These are phyloP conservation scores for Trachops cirrhosus DNA, from an alignment of 2,797 vertebrate species.

Conservation along the genomic window DNA sequence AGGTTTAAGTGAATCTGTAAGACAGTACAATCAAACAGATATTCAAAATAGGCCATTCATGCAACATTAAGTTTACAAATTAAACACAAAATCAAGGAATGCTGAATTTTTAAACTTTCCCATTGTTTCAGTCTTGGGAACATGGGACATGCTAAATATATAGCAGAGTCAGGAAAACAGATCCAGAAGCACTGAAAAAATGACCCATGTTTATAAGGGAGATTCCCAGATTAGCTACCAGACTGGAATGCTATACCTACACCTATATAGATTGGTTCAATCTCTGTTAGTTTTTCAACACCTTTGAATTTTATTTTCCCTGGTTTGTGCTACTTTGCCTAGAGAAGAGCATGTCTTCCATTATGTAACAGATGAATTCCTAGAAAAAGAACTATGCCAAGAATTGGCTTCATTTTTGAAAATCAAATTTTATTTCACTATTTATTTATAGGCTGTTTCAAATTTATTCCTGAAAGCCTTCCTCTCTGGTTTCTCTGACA, in stretches of 20 bases:
- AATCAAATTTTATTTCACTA: constrained; percentile 59
- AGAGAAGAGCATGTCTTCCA: constrained; percentile 14
- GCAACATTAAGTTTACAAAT: constrained; percentile 53
- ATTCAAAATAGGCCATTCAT: constrained; percentile 68
- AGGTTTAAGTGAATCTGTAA: constrained; percentile 70
- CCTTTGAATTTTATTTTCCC: not conserved
- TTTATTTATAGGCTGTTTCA: constrained; percentile 10
- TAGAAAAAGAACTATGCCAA: constrained; percentile 15
- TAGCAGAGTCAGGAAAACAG: constrained; percentile 10
- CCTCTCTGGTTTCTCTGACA: constrained; percentile 51
- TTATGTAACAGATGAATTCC: constrained; percentile 33
- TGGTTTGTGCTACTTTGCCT: not conserved
- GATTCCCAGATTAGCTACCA: not conserved
- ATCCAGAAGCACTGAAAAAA: constrained; percentile 21
- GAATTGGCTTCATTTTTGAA: constrained; percentile 45
- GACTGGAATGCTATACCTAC: not conserved
- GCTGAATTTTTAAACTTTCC: constrained; percentile 48
- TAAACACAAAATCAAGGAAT: constrained; percentile 57
- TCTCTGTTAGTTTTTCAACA: not conserved
- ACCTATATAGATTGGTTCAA: constrained; percentile 9
- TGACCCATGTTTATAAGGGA: not conserved
- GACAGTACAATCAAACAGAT: constrained; percentile 62
- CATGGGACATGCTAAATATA: not conserved
- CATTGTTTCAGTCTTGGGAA: constrained; percentile 31
- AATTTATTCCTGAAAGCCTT: constrained; percentile 51